phyloP scores from a whole-genome alignment of 2,888 invertebrate species.

The Crematogaster levior region DNA sequence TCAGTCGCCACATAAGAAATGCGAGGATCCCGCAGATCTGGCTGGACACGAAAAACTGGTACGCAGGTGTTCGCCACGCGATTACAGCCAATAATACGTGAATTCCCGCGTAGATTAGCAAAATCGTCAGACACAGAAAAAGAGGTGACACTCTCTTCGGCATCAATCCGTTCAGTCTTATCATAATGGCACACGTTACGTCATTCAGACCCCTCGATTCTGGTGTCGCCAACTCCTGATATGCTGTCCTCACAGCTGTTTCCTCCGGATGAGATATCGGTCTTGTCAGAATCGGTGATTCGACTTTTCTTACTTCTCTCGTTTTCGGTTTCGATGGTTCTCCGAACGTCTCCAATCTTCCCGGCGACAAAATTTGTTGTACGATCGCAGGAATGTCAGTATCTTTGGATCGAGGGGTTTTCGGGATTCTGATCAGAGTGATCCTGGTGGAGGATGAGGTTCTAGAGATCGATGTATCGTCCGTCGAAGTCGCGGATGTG shows the following conservation, averaged over 20 bases:
- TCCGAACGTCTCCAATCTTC: not conserved
- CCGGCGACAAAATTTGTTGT: not conserved
- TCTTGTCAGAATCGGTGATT: not conserved
- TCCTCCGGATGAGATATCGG: not conserved
- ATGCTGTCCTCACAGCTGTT: not conserved
- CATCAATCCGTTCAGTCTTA: not conserved
- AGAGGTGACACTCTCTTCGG: not conserved
- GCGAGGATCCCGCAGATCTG: conserved; percentile 81
- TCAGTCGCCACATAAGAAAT: conserved; percentile 76
- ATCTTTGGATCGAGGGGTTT: not conserved
- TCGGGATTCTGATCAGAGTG: conserved; percentile 14
- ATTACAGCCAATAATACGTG: conserved; percentile 70
- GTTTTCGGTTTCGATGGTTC: not conserved
- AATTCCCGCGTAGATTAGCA: conserved; percentile 68
- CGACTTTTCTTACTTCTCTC: not conserved
- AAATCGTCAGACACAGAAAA: not conserved
- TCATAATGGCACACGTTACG: not conserved
- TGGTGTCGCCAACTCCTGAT: not conserved
- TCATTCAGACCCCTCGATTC: not conserved
- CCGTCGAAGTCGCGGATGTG: not conserved
- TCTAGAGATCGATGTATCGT: not conserved
- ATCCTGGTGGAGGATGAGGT: not conserved
- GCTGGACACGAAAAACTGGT: conserved; percentile 77
- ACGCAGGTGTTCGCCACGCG: conserved; percentile 72
- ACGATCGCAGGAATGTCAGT: not conserved